Evolutionary conservation across 2,797 vertebrate species (phyloP).

Genomic region (Petrocephalus sullivani): DNA sequence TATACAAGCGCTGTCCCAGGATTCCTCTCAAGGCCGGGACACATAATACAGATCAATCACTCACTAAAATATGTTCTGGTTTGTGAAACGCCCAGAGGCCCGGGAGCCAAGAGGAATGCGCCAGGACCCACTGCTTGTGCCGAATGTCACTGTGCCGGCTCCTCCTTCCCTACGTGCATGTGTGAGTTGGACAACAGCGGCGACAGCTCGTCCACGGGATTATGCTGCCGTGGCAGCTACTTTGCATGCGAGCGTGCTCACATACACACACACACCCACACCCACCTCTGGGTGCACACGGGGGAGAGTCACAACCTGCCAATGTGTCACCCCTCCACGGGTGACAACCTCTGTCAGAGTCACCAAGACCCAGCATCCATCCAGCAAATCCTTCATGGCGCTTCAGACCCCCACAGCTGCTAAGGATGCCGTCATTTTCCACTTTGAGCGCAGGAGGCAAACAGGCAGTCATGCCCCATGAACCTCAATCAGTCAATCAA

Average conservation of each 20-base stretch:
- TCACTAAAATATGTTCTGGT: constrained; percentile 72
- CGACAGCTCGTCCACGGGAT: constrained; percentile 30
- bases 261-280: neutral
- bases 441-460: neutral
- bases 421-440: constrained; percentile 10
- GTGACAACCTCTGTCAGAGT: constrained; percentile 10
- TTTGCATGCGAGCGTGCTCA: constrained; percentile 22
- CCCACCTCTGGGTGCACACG: constrained; percentile 19
- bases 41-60: constrained; percentile 83
- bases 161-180: neutral
- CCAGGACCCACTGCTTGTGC: constrained; percentile 35
- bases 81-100: constrained; percentile 65
- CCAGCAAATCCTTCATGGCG: neutral
- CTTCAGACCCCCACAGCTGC: neutral
- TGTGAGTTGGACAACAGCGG: neutral
- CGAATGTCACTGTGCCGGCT: neutral
- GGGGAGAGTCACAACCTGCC: neutral
- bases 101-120: constrained; percentile 66
- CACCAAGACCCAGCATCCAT: neutral
- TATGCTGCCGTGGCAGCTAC: neutral
- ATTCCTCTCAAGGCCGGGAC: constrained; percentile 88
- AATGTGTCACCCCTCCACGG: neutral
- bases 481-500: constrained; percentile 13
- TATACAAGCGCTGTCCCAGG: constrained; percentile 89
- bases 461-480: constrained; percentile 2